Evolutionary conservation across 2,797 vertebrate species (phyloP).

Genomic region (Mormyrops attenuatus): DNA sequence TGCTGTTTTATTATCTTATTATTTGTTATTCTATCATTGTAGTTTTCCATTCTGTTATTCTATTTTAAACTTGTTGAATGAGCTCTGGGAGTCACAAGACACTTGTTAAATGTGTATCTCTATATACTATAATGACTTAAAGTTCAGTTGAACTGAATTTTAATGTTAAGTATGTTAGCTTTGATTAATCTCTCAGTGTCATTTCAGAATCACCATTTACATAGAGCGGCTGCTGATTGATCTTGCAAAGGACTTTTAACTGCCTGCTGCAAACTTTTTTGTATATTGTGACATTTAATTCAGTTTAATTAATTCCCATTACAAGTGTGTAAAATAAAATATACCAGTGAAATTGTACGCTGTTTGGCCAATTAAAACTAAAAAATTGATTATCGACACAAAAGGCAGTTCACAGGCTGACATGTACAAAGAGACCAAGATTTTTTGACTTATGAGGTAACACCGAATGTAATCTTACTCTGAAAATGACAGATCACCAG

Average conservation of each 20-base stretch:
- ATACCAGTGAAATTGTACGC: neutral
- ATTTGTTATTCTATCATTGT: neutral
- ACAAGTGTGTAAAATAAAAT: slow-evolving; percentile 13
- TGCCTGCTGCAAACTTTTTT: neutral
- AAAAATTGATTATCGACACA: neutral
- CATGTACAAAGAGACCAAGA: neutral
- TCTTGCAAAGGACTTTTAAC: neutral
- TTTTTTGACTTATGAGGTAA: neutral
- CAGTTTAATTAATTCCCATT: neutral
- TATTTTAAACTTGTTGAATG: neutral
- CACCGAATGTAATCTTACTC: slow-evolving; percentile 6
- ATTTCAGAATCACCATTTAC: neutral
- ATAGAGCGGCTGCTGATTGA: neutral
- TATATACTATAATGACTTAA: neutral
- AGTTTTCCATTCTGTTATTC: neutral
- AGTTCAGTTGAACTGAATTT: neutral
- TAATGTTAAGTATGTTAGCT: neutral
- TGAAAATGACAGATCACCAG: neutral
- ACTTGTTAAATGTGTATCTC: neutral
- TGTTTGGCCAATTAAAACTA: neutral
- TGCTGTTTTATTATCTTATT: neutral
- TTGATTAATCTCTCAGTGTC: neutral
- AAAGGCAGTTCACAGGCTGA: neutral
- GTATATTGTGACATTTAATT: neutral
- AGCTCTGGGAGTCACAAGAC: neutral